Base-by-base conservation (phyloP, 2,113 vertebrate species). In the Indri indri region DNA sequence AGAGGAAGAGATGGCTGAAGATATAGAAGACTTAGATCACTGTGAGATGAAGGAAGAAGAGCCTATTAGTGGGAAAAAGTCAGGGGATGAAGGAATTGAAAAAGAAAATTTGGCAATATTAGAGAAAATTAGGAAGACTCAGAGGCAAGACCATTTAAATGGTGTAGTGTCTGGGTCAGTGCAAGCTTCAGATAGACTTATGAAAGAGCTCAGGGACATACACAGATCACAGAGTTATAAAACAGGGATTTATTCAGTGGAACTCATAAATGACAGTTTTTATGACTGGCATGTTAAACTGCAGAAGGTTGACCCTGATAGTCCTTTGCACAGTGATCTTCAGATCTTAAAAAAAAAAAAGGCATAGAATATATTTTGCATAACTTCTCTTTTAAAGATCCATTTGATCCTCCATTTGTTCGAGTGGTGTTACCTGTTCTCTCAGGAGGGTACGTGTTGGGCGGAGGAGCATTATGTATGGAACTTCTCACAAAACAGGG, bases 31-130 rank as follows among this genome's bases (percentile, higher is more conserved):
- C 96, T 98, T 99, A 95, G 99, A 99, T 98, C 99, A 99, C 98
- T 99, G 99, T 96, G 99, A 99, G 94, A 99, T 99, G 99, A 99
- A 99, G 99, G 99, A 99, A 97, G 99, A 99, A 97, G 99, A 99
- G 93, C 99, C 99, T 7, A 98, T 98, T 86, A 99, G 99, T 83
- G 99, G 99, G 25, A 99, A 99, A 97, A 99, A 99, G 91, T 99
- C 99, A 2, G 99, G 99, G 97, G 99, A 99, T 86, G 99, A 99
- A 97, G 99, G 99, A 95, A 99, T 99, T 34, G 99, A 99, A 97
- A 42, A 42, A 42, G 40, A 42, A 42, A 42, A 42, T 42, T 42
- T 42, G 40, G 40, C 40, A 42, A 42, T 42, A 42, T 42, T 42
- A 42, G 40, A 42, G 40, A 42, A 42, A 42, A 42, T 42, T 42